phyloP scores from a whole-genome alignment of 2,888 invertebrate genomes.

The Allophyes oxyacanthae region DNA sequence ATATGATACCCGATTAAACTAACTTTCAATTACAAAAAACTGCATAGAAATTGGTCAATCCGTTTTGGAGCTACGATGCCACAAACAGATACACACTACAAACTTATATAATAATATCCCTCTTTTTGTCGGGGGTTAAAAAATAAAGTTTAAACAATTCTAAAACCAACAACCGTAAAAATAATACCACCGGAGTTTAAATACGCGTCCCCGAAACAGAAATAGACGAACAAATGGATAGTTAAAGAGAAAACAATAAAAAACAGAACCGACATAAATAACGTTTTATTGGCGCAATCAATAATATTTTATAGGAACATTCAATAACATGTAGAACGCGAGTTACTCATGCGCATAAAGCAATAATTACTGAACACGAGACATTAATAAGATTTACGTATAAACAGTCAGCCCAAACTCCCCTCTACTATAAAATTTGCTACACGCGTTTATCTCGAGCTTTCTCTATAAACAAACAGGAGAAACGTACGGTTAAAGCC shows the following conservation, averaged over 20 bases:
- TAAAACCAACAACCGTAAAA: conserved; percentile 46
- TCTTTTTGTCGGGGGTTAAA: too few species aligned
- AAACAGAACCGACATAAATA: conserved; percentile 74
- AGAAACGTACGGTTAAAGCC: conserved; percentile 81
- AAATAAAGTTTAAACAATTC: too few species aligned
- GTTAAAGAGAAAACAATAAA: conserved; percentile 71
- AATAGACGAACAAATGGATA: conserved; percentile 69
- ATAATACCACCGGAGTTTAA: conserved; percentile 42
- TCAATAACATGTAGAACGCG: conserved; percentile 83
- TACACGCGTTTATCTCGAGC: conserved; percentile 74
- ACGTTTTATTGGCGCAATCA: conserved; percentile 83
- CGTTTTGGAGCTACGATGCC: too few species aligned
- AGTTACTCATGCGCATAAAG: conserved; percentile 83
- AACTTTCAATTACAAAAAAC: too few species aligned
- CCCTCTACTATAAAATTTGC: conserved; percentile 79
- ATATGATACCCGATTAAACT: too few species aligned
- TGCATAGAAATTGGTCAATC: too few species aligned
- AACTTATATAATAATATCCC: too few species aligned
- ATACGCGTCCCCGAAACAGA: conserved; percentile 49
- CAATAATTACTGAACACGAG: conserved; percentile 81
- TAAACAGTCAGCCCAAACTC: conserved; percentile 69
- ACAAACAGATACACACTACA: too few species aligned
- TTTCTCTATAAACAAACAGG: conserved; percentile 84
- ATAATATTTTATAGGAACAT: conserved; percentile 86
- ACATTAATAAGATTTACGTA: conserved; percentile 85